phyloP scores from a whole-genome alignment of 2,888 invertebrate genomes.

The Hypsopygia costalis region DNA sequence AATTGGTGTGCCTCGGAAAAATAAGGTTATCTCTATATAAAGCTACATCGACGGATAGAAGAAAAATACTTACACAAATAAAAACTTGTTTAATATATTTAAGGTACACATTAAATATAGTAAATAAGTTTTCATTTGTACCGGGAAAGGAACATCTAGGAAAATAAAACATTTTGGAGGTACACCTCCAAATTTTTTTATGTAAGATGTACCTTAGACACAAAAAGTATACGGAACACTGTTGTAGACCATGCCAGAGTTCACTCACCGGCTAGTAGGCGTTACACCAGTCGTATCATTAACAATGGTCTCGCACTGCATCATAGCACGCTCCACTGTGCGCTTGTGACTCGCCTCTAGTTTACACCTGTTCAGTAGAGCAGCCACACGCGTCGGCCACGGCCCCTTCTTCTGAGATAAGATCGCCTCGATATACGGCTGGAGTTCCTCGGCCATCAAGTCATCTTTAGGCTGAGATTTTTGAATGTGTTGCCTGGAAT shows the following conservation, averaged over 20 bases:
- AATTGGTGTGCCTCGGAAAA: too few relatives aligned
- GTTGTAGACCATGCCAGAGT: neutral
- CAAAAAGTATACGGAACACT: too few relatives aligned
- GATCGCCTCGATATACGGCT: conserved; percentile 86
- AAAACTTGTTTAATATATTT: too few relatives aligned
- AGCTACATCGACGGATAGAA: too few relatives aligned
- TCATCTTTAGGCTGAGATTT: conserved; percentile 90
- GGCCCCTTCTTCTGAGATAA: conserved; percentile 84
- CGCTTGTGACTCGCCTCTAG: conserved; percentile 89
- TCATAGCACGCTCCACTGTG: conserved; percentile 92
- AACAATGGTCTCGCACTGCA: conserved; percentile 91
- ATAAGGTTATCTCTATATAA: too few relatives aligned
- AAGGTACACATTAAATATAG: too few relatives aligned
- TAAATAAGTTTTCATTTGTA: too few relatives aligned
- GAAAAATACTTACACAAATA: too few relatives aligned
- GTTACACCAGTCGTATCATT: conserved; percentile 64
- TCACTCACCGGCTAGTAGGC: conserved; percentile 44
- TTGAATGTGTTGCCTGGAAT: conserved; percentile 83
- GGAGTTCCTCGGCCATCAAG: conserved; percentile 89
- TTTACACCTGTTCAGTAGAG: conserved; percentile 87
- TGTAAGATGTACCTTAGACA: too few relatives aligned
- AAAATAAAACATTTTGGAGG: too few relatives aligned
- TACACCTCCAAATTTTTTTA: too few relatives aligned
- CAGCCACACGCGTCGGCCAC: conserved; percentile 88
- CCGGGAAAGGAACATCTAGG: too few relatives aligned